A percentile compares a stretch with the other conserved stretches of the same genome.
These are phyloP conservation scores for Mustela lutreola DNA, from an alignment of 2,113 vertebrate species.

Conservation along the genomic window DNA sequence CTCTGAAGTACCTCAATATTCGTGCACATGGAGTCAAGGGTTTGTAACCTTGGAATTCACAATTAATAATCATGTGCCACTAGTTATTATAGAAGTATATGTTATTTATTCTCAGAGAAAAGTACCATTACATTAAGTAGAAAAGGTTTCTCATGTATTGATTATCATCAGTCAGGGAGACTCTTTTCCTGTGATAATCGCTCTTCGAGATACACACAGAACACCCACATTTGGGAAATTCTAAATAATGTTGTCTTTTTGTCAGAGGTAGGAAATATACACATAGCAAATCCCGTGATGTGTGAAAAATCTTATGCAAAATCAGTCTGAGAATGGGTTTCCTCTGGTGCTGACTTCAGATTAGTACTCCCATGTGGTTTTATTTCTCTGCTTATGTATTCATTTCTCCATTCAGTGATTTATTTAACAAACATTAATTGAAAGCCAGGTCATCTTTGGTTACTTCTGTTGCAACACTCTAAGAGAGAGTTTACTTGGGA, in stretches of 20 bases:
- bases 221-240: background rate
- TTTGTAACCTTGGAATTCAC: slow-evolving; percentile 75
- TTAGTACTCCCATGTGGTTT: background rate
- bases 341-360: background rate
- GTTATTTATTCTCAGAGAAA: slow-evolving; percentile 53
- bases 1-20: slow-evolving; percentile 68
- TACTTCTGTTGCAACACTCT: background rate
- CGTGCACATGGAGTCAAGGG: slow-evolving; percentile 69
- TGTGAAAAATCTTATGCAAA: background rate
- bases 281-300: background rate
- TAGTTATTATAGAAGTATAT: slow-evolving; percentile 46
- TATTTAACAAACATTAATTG: slow-evolving; percentile 33
- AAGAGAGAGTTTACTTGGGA: background rate
- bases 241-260: background rate
- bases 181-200: background rate
- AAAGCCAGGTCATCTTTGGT: background rate
- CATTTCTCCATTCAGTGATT: background rate
- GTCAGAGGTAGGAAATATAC: background rate
- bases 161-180: background rate
- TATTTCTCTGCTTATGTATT: background rate
- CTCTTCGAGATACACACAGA: background rate
- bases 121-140: background rate
- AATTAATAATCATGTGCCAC: slow-evolving; percentile 29
- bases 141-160: background rate
- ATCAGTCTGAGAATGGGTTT: background rate